Evolutionary conservation across 2,797 vertebrate genomes (phyloP), one percentile per base, ranked within the genome.

Genomic region (Hafferia zeledoni): DNA sequence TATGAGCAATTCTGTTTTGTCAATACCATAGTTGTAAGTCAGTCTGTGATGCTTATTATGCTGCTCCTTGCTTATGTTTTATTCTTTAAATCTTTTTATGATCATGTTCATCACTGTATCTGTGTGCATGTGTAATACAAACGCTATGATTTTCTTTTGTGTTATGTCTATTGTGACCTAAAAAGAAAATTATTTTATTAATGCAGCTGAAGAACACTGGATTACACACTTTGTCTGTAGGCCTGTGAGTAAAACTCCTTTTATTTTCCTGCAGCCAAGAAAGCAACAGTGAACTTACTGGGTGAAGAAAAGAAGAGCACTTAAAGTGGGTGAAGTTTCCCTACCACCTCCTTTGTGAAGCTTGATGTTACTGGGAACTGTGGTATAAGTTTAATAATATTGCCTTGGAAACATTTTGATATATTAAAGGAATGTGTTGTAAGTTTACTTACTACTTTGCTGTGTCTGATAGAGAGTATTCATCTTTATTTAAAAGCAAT

Each of bases 291-390:
- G 91, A 99, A 99, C 96, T 83, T 99, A 74, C 98, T 99, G 18
- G 99, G 99, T 33, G 99, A 99, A 57, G 99, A 99, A 94, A 99
- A 99, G 98, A 99, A 99, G 96, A 98, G 98, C 95, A 97, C 97
- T 87, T 99, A 98, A 97, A 74, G 64, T 57, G 92, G 72, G 75
- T 41, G 44, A 93, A 71, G 53, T 93, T 93, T 89, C 92, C 60
- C n/a, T 80, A 31, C 30, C 6, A 24, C 85, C 76, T 93, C 86
- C 84, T 90, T 91, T 18, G 67, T 44, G 92, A 93, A 92, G 94
- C 89, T 94, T 80, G 59, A 55, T 94, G 74, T 96, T 94, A 76
- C 50, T 97, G 95, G 95, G 94, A 94, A 97, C 96, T 96, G 93
- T 95, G 94, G 94, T 97, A 89, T 90, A 78, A 82, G 65, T 90